These are phyloP conservation scores for Pao palembangensis DNA, from an alignment of 2,113 vertebrate species.

Conservation along the genomic window DNA sequence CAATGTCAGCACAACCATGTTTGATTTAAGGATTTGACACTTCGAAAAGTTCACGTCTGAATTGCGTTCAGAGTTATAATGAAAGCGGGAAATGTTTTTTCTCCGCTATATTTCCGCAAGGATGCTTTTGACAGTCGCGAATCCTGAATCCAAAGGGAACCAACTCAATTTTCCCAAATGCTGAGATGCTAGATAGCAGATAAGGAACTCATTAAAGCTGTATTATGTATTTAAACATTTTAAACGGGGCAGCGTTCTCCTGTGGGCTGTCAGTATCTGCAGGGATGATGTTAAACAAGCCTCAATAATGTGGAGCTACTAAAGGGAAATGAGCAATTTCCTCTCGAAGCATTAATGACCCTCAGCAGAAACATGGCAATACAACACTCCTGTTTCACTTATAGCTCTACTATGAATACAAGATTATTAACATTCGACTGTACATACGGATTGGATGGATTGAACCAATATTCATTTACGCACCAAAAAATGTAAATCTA, in stretches of 20 bases:
- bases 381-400: conserved; percentile 7
- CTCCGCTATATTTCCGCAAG: too few relatives aligned
- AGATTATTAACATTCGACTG: too few relatives aligned
- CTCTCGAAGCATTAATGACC: conserved; percentile 37
- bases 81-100: too few relatives aligned
- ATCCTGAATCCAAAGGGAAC: too few relatives aligned
- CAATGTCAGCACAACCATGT: too few relatives aligned
- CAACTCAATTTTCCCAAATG: background rate
- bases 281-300: conserved; percentile 24
- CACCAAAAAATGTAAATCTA: too few relatives aligned
- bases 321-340: conserved; percentile 48
- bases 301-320: conserved; percentile 39
- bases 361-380: conserved; percentile 28
- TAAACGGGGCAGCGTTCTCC: conserved; percentile 13
- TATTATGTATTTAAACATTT: conserved; percentile 40
- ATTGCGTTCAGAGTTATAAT: too few relatives aligned
- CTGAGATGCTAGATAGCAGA: conserved; percentile 1
- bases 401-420: background rate
- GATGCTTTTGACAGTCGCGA: too few relatives aligned
- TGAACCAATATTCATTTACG: too few relatives aligned
- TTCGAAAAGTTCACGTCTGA: too few relatives aligned
- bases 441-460: too few relatives aligned
- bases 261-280: conserved; percentile 29
- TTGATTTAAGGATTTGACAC: too few relatives aligned
- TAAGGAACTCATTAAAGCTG: conserved; percentile 28